Evolutionary conservation across 92 coral and sea anemone species (phyloP), one percentile per base, ranked within the genome.

Genomic region (Palythoa grandiflora): DNA sequence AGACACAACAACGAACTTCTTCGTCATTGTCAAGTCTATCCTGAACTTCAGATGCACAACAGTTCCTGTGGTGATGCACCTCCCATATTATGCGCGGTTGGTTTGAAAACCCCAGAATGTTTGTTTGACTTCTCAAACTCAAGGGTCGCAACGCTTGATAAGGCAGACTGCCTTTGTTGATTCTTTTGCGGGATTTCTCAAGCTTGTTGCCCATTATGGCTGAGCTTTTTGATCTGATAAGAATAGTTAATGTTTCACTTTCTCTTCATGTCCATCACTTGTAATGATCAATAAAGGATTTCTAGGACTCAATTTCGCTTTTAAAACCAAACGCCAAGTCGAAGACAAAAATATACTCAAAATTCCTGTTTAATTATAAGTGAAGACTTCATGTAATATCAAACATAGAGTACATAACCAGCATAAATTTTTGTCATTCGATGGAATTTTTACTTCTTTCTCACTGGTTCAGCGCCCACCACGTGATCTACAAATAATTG

Each of bases 1-100:
- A 95, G 20, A 89, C 89, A 93, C 96, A 93, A 61, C 98, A 91
- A 35, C 94, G 94, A 38, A 95, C 87, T 81, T 95, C 96, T 79
- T 91, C 94, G 51, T 83, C 74, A 59, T 51, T 70, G 16, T 60
- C 63, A 36, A 68, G 50, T 6, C 81, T 78, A 57, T 90, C 93
- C 38, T 88, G 89, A 36, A 89, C 92, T 79, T 68, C 48, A 71
- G 89, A 68, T 35, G 20, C 52, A 50, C 77, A 85, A 38, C 90
- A 78, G 71, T 70, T 78, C 39, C 76, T 78, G 76, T 81, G 72
- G 85, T 94, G 96, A 44, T 85, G 93, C 36, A 95, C 53, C 87
- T 95, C 94, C 55, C 92, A 90, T 20, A 95, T 86, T 61, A 87
- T 79, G 71, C 98, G 93, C 12, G 98, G 90, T 52, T 89, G 88